These are phyloP conservation scores for Noctilio leporinus DNA, from an alignment of 2,113 vertebrate species.

Conservation along the genomic window DNA sequence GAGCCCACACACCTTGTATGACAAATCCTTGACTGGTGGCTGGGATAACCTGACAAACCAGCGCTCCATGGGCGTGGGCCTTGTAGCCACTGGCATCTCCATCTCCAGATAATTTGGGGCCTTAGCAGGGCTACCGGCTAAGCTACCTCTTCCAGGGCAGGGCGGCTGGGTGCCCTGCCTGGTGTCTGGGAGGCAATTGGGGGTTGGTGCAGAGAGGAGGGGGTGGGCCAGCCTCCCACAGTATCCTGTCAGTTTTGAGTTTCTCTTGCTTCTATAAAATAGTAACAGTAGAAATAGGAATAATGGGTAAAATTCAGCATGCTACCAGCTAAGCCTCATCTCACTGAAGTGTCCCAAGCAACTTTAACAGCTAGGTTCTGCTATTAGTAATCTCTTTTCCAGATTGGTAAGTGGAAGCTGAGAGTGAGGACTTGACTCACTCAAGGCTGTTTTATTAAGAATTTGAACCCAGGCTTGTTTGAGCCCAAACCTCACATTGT, in stretches of 20 bases:
- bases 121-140: neutral
- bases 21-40: neutral
- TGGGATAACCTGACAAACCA: constrained; percentile 60
- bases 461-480: neutral
- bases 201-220: neutral
- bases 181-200: neutral
- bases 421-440: neutral
- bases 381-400: neutral
- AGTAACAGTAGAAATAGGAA: neutral
- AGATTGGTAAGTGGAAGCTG: neutral
- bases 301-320: neutral
- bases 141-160: neutral
- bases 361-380: neutral
- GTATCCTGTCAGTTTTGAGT: neutral
- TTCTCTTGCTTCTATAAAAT: neutral
- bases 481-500: neutral
- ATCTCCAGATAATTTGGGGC: neutral
- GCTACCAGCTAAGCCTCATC: neutral
- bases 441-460: neutral
- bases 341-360: neutral
- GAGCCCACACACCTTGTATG: constrained; percentile 21
- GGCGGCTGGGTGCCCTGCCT: neutral
- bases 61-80: constrained; percentile 4
- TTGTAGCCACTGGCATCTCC: neutral
- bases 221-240: neutral